Base-by-base conservation (phyloP, 2,888 invertebrate genomes). In the Xestia c-nigrum region DNA sequence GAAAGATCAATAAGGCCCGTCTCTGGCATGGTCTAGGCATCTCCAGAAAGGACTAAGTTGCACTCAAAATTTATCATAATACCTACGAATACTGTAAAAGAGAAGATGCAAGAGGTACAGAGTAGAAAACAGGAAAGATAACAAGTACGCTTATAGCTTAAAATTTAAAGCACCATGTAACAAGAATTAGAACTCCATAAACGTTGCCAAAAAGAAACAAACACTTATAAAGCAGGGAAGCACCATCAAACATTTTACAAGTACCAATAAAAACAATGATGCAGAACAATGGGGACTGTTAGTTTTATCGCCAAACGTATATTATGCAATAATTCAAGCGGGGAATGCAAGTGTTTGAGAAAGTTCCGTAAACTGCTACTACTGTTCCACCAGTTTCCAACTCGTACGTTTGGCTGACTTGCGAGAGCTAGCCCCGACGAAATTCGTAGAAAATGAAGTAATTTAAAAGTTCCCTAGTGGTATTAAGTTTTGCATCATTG, bases 271-370 rank as follows among this genome's bases (percentile, higher is more conserved):
- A 94, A 94, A 92, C 92, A 90, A 91, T 91, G 89, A 90, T 80
- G 89, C 88, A 83, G 91, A 92, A 92, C 93, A 92, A 92, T 92
- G 85, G 92, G 87, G 92, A 91, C 90, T 88, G 90, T 91, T 92
- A 91, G 92, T 93, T 95, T 94, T 94, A 94, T 92, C 90, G 89
- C 91, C 86, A 87, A 89, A 87, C 89, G 89, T 93, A 92, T 94
- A 94, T 93, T 92, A 93, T 92, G 93, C 93, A 92, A 93, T 94
- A 94, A 94, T 92, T 95, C 94, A 94, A 91, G 89, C 88, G 84
- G 83, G 88, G 90, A 93, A 93, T 94, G 94, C 94, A 94, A 95
- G 94, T 94, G 93, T 92, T 74, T 92, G 88, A 89, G 87, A 91
- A 93, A 94, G 90, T 94, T 92, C 65, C 66, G 82, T 87, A 86